Conservation (phyloP, 2,888 invertebrate species). For the Oegoconia quadripuncta region DNA sequence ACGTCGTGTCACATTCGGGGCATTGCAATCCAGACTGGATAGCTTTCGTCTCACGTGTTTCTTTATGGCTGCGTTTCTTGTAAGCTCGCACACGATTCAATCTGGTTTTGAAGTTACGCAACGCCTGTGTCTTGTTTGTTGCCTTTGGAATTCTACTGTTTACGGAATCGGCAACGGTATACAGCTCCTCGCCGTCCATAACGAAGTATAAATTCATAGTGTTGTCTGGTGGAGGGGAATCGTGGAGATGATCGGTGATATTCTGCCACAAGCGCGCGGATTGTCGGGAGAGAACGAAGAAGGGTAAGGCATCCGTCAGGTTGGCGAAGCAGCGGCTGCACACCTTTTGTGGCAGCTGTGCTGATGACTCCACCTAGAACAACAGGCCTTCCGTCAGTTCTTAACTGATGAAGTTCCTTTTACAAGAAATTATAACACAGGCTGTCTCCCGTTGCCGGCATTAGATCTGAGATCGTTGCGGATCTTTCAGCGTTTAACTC, state of each 20-base stretch:
- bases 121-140: constrained; percentile 1
- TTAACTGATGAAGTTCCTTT: constrained; percentile 1
- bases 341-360: constrained; percentile 36
- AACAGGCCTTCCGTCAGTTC: constrained; percentile 22
- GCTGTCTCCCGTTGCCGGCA: too few relatives aligned
- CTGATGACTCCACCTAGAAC: constrained; percentile 50
- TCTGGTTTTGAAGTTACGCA: constrained; percentile 15
- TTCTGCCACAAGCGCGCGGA: constrained; percentile 38
- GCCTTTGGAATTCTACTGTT: background rate
- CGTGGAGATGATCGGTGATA: constrained; percentile 25
- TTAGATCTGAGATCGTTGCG: too few relatives aligned
- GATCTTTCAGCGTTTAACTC: too few relatives aligned
- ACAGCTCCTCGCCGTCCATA: constrained; percentile 19
- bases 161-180: constrained; percentile 3
- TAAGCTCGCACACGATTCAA: constrained; percentile 9
- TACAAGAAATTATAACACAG: too few relatives aligned
- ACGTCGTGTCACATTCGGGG: constrained; percentile 33
- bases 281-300: constrained; percentile 36
- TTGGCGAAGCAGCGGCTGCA: constrained; percentile 36
- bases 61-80: constrained; percentile 4
- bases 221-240: constrained; percentile 21
- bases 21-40: too few relatives aligned
- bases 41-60: too few relatives aligned
- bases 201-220: constrained; percentile 34
- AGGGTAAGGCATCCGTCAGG: constrained; percentile 30